Base-by-base conservation (phyloP, 2,797 vertebrate species). In the Sparidentex hasta region DNA sequence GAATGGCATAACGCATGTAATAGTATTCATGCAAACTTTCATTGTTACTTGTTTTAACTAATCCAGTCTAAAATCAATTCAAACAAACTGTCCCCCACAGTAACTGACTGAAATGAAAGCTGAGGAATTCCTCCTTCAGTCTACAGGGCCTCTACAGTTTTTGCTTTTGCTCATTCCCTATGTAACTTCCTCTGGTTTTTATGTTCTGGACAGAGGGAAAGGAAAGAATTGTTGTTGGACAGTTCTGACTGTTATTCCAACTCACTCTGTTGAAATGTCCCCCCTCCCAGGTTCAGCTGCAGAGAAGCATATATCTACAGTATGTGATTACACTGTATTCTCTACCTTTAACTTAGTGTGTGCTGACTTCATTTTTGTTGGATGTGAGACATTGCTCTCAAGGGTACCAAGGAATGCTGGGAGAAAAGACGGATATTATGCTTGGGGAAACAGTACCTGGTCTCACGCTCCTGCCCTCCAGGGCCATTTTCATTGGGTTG, bases 381-480 rank as follows among this genome's bases (percentile, higher is more conserved):
- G 89, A 90, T 61, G 74, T 74, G 68, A 85, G 69, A 52, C 66
- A 17, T 77, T 62, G 58, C 68, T 87, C 87, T 82, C 74, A 0
- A 16, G 83, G 69, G 78, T 56, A 18, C 73, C 0, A 12, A 85
- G 74, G 84, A 89, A 90, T 89, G 84, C 82, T 79, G 48, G 68
- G 56, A 78, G 79, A 78, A 80, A 78, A 68, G 74, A 86, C 75
- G 76, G 76, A 86, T 86, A 80, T 82, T 82, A 62, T 86, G 81
- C 81, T 85, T 83, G 41, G 80, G 84, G 84, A 92, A 88, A 89
- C 74, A 65, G 66, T 78, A 93, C 88, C 92, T 75, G 86, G 57
- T 90, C 90, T 90, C 87, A 89, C 80, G 48, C 71, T 79, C 67
- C 82, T 76, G 74, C 81, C 74, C 71, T 87, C 81, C 70, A 57